Evolutionary conservation across 2,113 vertebrate genomes (phyloP), one percentile per base, ranked within the genome.

Genomic region (Caloenas nicobarica): DNA sequence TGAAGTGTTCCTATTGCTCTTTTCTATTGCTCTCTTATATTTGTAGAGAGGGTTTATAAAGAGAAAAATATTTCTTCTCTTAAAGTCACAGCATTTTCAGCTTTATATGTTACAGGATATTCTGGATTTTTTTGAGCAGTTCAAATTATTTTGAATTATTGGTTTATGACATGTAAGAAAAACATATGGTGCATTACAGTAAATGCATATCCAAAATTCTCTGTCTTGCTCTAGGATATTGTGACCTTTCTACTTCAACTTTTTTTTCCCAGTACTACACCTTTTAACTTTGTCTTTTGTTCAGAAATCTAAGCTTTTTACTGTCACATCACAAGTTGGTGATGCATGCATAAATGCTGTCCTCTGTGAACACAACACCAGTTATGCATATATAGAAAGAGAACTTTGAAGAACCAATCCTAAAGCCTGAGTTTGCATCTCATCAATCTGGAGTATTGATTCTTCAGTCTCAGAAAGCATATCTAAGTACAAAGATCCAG

Each of bases 151-250:
- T 33, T 57, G 13, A 76, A 54, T 89, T 51, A 53, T 28, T 71
- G 33, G 22, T 89, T 85, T 28, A 53, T 61, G 29, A 23, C 11
- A 31, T 17, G 8, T 18, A n/a, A 91, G 65, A 64, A 89, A 72
- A 94, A 18, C 0, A 5, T 14, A 16, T 0, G 0, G 31, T 68
- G 46, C 4, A 1, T 61, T 70, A 36, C 13, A 78, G 51, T 46
- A 78, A 81, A 87, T 23, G 17, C 13, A 22, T 13, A 62, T 6
- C 21, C n/a, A 82, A n/a, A 23, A 23, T 23, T 56, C 12, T 53
- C 16, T 86, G 19, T 76, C 29, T 38, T 48, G 24, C 22, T 77
- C 2, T 11, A 44, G 26, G 40, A 44, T 17, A 53, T 28, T 19
- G 5, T 48, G 50, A 71, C 24, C 31, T 65, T 86, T 44, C 44